A percentile compares a stretch with the other conserved stretches of the same genome.
phyloP scores from a whole-genome alignment of 1,140 invertebrate species.

The Geopemphigus sp. region DNA sequence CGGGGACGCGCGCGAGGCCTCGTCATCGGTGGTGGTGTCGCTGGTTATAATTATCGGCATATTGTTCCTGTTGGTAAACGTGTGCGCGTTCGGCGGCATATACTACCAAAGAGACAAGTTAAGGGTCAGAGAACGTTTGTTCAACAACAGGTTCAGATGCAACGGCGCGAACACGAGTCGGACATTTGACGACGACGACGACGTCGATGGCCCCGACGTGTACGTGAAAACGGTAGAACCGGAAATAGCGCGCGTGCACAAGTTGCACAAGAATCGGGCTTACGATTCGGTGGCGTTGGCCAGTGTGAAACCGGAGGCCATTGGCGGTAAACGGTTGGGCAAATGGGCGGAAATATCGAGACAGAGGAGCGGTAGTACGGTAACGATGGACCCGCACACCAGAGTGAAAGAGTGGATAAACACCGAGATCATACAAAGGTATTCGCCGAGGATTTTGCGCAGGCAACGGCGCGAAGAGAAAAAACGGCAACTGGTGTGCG shows the following conservation, averaged over 20 bases:
- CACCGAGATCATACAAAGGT: conserved; percentile 64
- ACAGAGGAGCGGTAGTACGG: conserved; percentile 71
- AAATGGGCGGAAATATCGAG: conserved; percentile 64
- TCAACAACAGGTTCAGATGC: conserved; percentile 56
- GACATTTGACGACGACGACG: conserved; percentile 52
- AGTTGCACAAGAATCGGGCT: conserved; percentile 53
- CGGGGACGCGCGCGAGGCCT: conserved; percentile 27
- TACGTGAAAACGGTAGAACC: conserved; percentile 33
- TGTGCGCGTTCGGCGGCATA: conserved; percentile 72
- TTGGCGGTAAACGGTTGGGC: conserved; percentile 64
- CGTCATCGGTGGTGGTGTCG: conserved; percentile 64
- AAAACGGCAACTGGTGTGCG: conserved; percentile 31
- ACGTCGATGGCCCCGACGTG: conserved; percentile 51
- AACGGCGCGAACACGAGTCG: conserved; percentile 53
- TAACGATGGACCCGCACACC: conserved; percentile 71
- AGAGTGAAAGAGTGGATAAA: conserved; percentile 84
- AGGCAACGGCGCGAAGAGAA: conserved; percentile 31
- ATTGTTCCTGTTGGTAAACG: conserved; percentile 77
- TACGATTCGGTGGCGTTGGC: conserved; percentile 58
- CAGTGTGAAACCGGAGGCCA: conserved; percentile 58
- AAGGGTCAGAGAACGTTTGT: conserved; percentile 57
- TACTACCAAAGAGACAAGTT: conserved; percentile 71
- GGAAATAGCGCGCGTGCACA: conserved; percentile 52
- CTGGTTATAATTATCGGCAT: conserved; percentile 71
- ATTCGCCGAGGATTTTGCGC: conserved; percentile 64